A percentile compares a stretch with the other conserved stretches of the same genome.
Evolutionary conservation across 1,140 invertebrate species (phyloP).

Genomic region (Drosophila watanabei): DNA sequence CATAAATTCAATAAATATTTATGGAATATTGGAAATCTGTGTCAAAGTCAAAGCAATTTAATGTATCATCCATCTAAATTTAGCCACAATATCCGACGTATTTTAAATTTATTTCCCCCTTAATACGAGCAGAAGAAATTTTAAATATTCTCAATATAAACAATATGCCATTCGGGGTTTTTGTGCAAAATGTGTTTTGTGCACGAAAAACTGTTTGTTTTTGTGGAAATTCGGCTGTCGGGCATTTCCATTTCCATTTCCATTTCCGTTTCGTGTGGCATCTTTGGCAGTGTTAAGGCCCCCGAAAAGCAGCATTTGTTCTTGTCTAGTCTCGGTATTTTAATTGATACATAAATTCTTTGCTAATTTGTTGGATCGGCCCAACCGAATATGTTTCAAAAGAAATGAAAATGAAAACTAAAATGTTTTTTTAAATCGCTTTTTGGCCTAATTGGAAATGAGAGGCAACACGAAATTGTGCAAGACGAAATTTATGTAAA

Average conservation of each 20-base stretch:
- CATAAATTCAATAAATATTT: slow-evolving; percentile 14
- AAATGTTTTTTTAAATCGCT: slow-evolving; percentile 30
- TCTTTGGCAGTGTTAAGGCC: slow-evolving; percentile 56
- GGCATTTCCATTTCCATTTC: slow-evolving; percentile 53
- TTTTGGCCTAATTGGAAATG: slow-evolving; percentile 29
- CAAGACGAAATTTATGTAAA: slow-evolving; percentile 12
- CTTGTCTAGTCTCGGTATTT: slow-evolving; percentile 63
- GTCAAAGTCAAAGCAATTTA: slow-evolving; percentile 34
- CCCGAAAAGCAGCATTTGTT: slow-evolving; percentile 48
- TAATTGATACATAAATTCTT: slow-evolving; percentile 74
- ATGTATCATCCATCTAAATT: slow-evolving; percentile 68
- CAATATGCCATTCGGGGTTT: slow-evolving; percentile 46
- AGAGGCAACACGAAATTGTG: slow-evolving; percentile 16
- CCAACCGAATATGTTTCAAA: slow-evolving; percentile 16
- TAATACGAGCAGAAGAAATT: slow-evolving; percentile 41
- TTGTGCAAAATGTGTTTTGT: slow-evolving; percentile 38
- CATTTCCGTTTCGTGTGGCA: slow-evolving; percentile 60
- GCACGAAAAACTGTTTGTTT: slow-evolving; percentile 51
- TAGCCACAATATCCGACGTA: slow-evolving; percentile 54
- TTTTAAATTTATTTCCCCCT: slow-evolving; percentile 68
- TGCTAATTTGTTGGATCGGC: slow-evolving; percentile 45
- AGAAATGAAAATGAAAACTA: slow-evolving; percentile 15
- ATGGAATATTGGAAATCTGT: slow-evolving; percentile 14
- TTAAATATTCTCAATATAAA: slow-evolving; percentile 76
- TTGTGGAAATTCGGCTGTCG: slow-evolving; percentile 60